These are phyloP conservation scores for Mustela lutreola DNA, from an alignment of 2,113 vertebrate species.

Conservation along the genomic window DNA sequence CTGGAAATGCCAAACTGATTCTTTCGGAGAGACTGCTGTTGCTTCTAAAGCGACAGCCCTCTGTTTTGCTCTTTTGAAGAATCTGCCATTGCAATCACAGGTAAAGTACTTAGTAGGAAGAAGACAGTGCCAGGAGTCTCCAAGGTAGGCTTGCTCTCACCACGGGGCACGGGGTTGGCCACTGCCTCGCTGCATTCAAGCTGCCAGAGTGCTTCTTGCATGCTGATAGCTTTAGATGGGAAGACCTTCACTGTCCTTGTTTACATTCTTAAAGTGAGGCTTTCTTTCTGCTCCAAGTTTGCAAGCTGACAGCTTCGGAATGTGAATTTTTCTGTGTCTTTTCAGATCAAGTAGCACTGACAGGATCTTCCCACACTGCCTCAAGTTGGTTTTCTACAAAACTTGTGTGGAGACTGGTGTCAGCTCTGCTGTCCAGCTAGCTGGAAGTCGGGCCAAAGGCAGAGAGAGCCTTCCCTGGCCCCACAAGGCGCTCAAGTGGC, in stretches of 20 bases:
- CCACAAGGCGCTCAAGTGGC: neutral
- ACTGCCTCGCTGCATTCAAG: neutral
- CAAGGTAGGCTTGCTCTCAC: neutral
- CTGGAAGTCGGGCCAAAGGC: neutral
- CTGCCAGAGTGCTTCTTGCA: neutral
- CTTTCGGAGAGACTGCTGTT: constrained; percentile 58
- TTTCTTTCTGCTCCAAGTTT: constrained; percentile 75
- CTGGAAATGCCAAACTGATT: constrained; percentile 65
- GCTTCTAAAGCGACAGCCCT: constrained; percentile 70
- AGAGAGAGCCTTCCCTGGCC: neutral
- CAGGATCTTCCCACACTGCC: constrained; percentile 41
- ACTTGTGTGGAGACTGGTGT: neutral
- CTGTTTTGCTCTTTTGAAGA: constrained; percentile 60
- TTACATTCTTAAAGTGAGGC: constrained; percentile 75
- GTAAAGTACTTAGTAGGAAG: constrained; percentile 67
- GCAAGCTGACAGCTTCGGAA: constrained; percentile 77
- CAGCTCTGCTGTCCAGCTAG: neutral
- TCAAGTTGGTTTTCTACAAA: constrained; percentile 47
- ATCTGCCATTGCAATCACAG: constrained; percentile 44
- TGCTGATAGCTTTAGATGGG: constrained; percentile 62
- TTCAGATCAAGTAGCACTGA: constrained; percentile 70
- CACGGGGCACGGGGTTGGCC: constrained; percentile 13
- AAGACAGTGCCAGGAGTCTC: constrained; percentile 21
- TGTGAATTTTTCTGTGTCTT: constrained; percentile 78
- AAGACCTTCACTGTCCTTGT: constrained; percentile 81